Base-by-base conservation (phyloP, 2,113 vertebrate genomes). In the Lepisosteus osseus region DNA sequence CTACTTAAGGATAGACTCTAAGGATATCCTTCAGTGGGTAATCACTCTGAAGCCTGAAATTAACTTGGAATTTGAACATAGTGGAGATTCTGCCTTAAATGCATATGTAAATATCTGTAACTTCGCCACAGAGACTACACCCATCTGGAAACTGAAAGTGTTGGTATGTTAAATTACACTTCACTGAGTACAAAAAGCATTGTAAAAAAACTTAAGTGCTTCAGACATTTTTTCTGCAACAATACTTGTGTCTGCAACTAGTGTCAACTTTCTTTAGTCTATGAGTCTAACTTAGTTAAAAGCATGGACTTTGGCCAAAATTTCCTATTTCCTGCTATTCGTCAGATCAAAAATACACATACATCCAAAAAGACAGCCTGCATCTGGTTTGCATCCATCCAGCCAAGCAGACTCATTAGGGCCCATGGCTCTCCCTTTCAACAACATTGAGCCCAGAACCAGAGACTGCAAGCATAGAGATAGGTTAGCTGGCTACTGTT, bases 311-410 rank as follows among this genome's bases (percentile, higher is more conserved):
- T 73, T 64, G 80, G 84, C 85, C 82, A 84, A 83, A 86, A 86
- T 83, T 82, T 77, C 80, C 85, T 78, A 86, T 77, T 84, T 90
- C 83, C 87, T 89, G 84, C 80, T 83, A 88, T 88, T 88, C 83
- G 81, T 88, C 86, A 78, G 77, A 86, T 74, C 68, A 83, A 82
- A 86, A 86, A 84, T 75, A 78, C 43, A 80, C 72, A 78, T 44
- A 63, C 55, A 81, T 71, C 83, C 74, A 84, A 77, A 44, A 72
- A 68, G 74, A 76, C 73, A 73, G 66, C 68, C 41, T 4, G 73
- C n/a, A 59, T 89, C 89, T 92, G 90, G 83, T 89, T 86, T 89
- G 82, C 68, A 66, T 90, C 87, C 88, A 82, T 71, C 76, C 68
- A 79, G 68, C 71, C 74, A 0, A 73, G 76, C 69, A 75, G 65